Evolutionary conservation across 2,113 vertebrate species (phyloP).

Genomic region (Alligator mississippiensis): DNA sequence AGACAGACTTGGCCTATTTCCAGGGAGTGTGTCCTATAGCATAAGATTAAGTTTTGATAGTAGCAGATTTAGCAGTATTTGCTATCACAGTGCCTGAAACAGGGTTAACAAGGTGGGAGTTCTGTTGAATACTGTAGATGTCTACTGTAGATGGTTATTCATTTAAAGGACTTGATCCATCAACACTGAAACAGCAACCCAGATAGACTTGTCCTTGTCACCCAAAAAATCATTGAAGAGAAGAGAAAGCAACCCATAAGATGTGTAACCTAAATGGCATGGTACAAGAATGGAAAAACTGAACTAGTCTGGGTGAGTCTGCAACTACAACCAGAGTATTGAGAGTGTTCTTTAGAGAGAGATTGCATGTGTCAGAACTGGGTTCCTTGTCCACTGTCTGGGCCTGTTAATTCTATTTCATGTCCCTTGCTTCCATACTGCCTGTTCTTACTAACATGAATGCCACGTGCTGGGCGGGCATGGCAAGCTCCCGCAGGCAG

Average conservation of each 20-base stretch:
- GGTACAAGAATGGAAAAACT: conserved; percentile 59
- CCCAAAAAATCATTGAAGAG: background rate
- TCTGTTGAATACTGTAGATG: background rate
- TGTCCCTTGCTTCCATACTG: background rate
- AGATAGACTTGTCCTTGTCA: conserved; percentile 30
- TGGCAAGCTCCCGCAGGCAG: too few species aligned
- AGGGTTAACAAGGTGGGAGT: background rate
- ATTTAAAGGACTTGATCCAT: background rate
- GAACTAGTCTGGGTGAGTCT: conserved; percentile 53
- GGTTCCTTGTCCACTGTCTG: background rate
- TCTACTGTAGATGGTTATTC: background rate
- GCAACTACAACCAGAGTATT: background rate
- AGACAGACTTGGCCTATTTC: background rate
- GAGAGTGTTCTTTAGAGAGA: conserved; percentile 31
- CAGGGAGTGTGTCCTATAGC: background rate
- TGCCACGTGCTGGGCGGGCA: too few species aligned
- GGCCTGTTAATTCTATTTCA: background rate
- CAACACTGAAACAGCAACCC: background rate
- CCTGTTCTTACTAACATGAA: background rate
- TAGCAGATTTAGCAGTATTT: background rate
- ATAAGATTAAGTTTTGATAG: background rate
- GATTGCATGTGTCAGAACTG: background rate
- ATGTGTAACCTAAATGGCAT: background rate
- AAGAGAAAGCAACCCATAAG: background rate
- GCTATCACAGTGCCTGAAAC: background rate